Evolutionary conservation across 1,140 invertebrate genomes (phyloP), one percentile per base, ranked within the genome.

Genomic region (Rhopalosiphum maidis): DNA sequence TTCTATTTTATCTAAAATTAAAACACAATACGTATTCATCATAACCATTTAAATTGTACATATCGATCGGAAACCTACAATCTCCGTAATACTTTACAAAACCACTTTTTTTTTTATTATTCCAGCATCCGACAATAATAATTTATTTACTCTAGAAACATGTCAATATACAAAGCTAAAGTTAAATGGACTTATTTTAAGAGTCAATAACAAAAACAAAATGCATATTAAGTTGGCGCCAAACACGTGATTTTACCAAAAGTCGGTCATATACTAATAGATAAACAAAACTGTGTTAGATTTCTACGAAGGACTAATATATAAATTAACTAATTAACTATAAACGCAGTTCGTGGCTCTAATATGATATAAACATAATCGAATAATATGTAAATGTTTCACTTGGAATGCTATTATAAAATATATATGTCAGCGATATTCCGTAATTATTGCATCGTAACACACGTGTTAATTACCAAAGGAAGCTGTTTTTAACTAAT

Each of bases 141-240:
- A 68, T 68, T 30, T 9, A 68, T 68, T 68, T 15, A 30, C 30
- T 68, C 30, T 68, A 30, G 30, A n/a, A 68, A 68, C 60, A n/a
- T 68, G 9, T 68, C 60, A n/a, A 77, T n/a, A 15, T 18, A n/a
- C n/a, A 77, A 35, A 77, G 15, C 60, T n/a, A 15, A 77, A n/a
- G 30, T 77, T 77, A n/a, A 77, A n/a, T n/a, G 60, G 15, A n/a
- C n/a, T 77, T 77, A 77, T 77, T 77, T 77, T 77, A n/a, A 68
- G 60, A 77, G 15, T n/a, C n/a, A n/a, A 77, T n/a, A 77, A n/a
- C 60, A 77, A 77, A 77, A 77, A 77, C n/a, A 77, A 77, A 77
- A 77, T n/a, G 60, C n/a, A 77, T 77, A 77, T n/a, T 77, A 18
- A 77, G 30, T n/a, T 77, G 30, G 60, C n/a, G 60, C 60, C 60